A percentile compares a stretch with the other conserved stretches of the same genome.
Conservation (phyloP, 1,140 invertebrate genomes). For the Lepidotrigona ventralis region DNA sequence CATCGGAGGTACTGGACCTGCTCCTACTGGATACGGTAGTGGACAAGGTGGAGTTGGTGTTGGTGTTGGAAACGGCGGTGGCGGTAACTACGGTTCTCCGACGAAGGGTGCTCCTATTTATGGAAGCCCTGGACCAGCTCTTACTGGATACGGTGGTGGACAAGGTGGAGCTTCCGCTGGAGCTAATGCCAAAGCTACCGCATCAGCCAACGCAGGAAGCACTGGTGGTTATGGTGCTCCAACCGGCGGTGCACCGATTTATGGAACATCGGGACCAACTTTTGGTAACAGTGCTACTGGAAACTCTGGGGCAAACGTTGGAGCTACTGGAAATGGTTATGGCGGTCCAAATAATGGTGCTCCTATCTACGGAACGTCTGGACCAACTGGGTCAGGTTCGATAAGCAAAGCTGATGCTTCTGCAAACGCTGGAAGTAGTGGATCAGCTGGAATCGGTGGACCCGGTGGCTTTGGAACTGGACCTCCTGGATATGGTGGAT, state of each 20-base stretch:
- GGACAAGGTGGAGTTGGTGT: background rate
- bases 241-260: too few relatives aligned
- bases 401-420: conserved; percentile 23
- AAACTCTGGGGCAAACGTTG: background rate
- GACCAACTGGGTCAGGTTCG: background rate
- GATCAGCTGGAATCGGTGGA: conserved; percentile 2
- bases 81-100: background rate
- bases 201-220: background rate
- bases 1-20: background rate
- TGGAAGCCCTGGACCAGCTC: too few relatives aligned
- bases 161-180: conserved; percentile 8
- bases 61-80: background rate
- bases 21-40: too few relatives aligned
- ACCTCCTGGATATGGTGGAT: background rate
- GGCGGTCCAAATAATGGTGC: background rate
- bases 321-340: background rate
- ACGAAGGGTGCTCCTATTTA: background rate
- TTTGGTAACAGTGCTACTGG: background rate
- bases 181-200: background rate
- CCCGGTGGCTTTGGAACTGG: conserved; percentile 20
- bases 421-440: conserved; percentile 46
- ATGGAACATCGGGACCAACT: background rate
- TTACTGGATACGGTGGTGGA: background rate
- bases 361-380: background rate
- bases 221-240: background rate